These are phyloP conservation scores for Drosophila niveifrons DNA, from an alignment of 2,888 invertebrate genomes.

Conservation along the genomic window DNA sequence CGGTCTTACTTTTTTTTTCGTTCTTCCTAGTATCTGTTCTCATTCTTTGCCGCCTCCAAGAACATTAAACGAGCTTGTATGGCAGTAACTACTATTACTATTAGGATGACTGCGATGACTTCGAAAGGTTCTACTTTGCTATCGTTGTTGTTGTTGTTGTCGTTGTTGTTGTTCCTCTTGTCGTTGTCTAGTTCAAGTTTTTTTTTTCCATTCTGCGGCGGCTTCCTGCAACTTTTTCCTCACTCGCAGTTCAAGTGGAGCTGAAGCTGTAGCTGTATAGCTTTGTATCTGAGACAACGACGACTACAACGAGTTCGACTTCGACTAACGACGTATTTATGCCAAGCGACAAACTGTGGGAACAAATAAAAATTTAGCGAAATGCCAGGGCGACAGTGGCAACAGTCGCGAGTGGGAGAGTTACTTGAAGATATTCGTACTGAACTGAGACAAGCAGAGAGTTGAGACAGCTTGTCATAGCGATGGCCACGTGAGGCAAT, in stretches of 20 bases:
- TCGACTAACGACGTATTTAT: constrained; percentile 73
- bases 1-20: constrained; percentile 20
- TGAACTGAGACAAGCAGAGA: neutral
- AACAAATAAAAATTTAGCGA: constrained; percentile 77
- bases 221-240: constrained; percentile 69
- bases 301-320: constrained; percentile 24
- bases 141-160: constrained; percentile 18
- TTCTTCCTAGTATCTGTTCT: constrained; percentile 9
- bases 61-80: constrained; percentile 80
- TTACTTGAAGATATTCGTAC: constrained; percentile 3
- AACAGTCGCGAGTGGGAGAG: constrained; percentile 31
- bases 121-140: constrained; percentile 34
- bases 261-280: constrained; percentile 39
- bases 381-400: constrained; percentile 58
- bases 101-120: constrained; percentile 55
- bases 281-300: constrained; percentile 28
- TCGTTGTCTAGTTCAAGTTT: constrained; percentile 64
- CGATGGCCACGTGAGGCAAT: constrained; percentile 33
- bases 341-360: constrained; percentile 80
- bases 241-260: constrained; percentile 40
- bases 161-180: constrained; percentile 27
- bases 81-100: constrained; percentile 74
- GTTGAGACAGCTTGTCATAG: constrained; percentile 3
- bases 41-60: constrained; percentile 64
- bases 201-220: constrained; percentile 50